Conservation (phyloP, 2,797 vertebrate species). For the Microcaecilia unicolor region DNA sequence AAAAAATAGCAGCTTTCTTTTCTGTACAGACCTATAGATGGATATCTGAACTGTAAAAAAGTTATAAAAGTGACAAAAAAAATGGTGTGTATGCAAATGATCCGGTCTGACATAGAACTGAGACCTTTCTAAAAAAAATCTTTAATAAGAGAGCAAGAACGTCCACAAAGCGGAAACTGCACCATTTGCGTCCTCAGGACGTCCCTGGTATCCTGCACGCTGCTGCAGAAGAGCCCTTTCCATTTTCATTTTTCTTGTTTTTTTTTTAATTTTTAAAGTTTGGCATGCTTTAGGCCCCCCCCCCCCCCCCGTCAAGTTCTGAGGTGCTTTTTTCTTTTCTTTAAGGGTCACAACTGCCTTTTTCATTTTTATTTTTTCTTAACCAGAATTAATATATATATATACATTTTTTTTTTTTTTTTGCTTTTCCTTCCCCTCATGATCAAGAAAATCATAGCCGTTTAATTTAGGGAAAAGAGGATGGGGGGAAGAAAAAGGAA, state of each 20-base stretch:
- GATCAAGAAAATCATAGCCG: conserved; percentile 6
- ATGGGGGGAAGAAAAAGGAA: too few relatives aligned
- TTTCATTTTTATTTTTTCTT: conserved; percentile 32
- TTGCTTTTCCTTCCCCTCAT: conserved; percentile 31
- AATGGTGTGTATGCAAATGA: conserved; percentile 82
- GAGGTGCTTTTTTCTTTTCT: not conserved
- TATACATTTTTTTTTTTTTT: too few relatives aligned
- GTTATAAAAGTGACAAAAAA: conserved; percentile 94
- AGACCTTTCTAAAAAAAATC: conserved; percentile 69
- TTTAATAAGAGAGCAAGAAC: conserved; percentile 52
- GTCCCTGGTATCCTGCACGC: too few relatives aligned
- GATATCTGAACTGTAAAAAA: conserved; percentile 95
- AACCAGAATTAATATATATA: too few relatives aligned
- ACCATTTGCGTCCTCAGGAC: conserved; percentile 9
- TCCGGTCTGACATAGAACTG: conserved; percentile 87
- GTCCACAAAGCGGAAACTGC: conserved; percentile 57
- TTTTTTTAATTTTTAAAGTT: too few relatives aligned
- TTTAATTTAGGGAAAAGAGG: conserved; percentile 31
- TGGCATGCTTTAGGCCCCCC: conserved; percentile 26
- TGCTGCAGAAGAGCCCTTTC: not conserved
- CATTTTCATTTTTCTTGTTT: conserved; percentile 17
- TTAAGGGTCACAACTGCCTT: conserved; percentile 36
- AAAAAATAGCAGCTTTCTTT: conserved; percentile 97
- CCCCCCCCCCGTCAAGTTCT: too few relatives aligned
- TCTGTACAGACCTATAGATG: conserved; percentile 96